Conservation (phyloP, 2,113 vertebrate genomes). For the Fregetta grallaria region DNA sequence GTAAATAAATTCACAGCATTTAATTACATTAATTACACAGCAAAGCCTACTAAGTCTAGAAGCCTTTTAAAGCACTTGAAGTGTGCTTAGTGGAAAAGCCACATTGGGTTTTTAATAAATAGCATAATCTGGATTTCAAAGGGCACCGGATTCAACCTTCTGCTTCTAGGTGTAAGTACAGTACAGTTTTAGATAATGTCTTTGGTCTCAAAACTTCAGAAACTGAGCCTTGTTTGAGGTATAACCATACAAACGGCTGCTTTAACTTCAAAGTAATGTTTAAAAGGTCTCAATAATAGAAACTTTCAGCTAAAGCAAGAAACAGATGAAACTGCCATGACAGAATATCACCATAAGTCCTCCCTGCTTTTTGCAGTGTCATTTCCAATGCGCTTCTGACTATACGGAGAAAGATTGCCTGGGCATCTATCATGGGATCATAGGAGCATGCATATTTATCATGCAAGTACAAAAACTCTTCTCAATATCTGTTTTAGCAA, state of each 20-base stretch:
- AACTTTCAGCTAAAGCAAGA: not conserved
- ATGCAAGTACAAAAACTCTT: not conserved
- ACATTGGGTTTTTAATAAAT: not conserved
- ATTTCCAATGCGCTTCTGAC: not conserved
- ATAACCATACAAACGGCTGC: not conserved
- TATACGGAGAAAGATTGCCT: not conserved
- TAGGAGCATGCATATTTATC: not conserved
- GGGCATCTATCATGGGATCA: not conserved
- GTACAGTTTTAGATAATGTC: not conserved
- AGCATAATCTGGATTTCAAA: not conserved
- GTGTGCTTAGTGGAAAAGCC: not conserved
- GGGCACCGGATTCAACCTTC: not conserved
- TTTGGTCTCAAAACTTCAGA: conserved; percentile 7
- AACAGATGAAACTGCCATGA: not conserved
- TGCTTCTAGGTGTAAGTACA: not conserved
- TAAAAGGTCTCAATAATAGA: conserved; percentile 9
- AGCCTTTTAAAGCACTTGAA: not conserved
- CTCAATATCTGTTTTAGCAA: not conserved
- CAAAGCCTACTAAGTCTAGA: not conserved
- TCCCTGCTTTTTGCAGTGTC: not conserved
- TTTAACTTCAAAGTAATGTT: conserved; percentile 4
- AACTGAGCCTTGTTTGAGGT: not conserved
- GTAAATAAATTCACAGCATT: not conserved
- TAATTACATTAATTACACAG: conserved; percentile 25
- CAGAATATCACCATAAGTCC: not conserved